phyloP scores from a whole-genome alignment of 2,888 invertebrate genomes.

The Clistopyga incitator region DNA sequence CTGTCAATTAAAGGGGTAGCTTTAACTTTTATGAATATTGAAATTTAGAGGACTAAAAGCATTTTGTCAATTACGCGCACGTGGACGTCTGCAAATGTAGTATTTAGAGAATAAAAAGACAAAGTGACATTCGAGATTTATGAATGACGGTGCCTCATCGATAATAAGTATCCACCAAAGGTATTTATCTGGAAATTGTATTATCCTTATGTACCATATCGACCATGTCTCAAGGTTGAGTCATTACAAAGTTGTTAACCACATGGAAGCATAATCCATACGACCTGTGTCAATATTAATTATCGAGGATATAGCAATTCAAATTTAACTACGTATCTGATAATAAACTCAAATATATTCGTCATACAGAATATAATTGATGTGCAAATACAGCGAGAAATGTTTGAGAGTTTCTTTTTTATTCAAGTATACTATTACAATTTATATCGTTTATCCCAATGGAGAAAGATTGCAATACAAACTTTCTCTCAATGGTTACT shows the following conservation, averaged over 20 bases:
- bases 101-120: too few species aligned
- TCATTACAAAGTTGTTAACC: background rate
- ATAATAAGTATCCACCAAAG: background rate
- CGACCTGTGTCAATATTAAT: background rate
- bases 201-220: background rate
- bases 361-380: background rate
- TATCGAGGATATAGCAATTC: background rate
- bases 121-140: background rate
- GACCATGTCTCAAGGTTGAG: constrained; percentile 3
- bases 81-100: too few species aligned
- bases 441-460: background rate
- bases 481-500: background rate
- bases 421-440: background rate
- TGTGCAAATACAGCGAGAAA: background rate
- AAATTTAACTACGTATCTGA: background rate
- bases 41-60: too few species aligned
- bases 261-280: background rate
- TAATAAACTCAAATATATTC: background rate
- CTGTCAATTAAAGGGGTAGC: too few species aligned
- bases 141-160: background rate
- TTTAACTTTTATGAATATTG: too few species aligned
- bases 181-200: background rate
- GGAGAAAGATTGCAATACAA: too few species aligned
- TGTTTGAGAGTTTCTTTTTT: background rate
- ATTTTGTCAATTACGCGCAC: too few species aligned